Conservation (phyloP, 30 jellyfish, hydroid and myxozoan species). For the Pseudorhiza aurosa region DNA sequence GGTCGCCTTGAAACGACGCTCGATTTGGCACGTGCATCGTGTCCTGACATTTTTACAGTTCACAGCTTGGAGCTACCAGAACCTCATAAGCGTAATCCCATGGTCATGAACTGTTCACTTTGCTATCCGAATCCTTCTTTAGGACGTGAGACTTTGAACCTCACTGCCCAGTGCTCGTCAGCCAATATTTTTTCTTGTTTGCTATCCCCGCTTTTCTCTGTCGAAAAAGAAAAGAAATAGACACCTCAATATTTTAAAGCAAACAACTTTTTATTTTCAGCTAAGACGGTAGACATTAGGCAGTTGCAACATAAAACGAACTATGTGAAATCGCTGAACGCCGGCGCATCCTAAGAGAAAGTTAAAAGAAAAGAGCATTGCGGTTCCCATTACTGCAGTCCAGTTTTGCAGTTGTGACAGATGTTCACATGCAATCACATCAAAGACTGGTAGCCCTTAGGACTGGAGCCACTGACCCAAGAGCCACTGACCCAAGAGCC, state of each 20-base stretch:
- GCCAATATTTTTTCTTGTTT: not conserved
- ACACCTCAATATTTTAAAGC: not conserved
- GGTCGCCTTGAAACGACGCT: conserved; percentile 20
- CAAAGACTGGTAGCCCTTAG: not conserved
- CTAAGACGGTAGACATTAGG: too few relatives aligned
- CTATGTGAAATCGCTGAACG: not conserved
- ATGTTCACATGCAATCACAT: too few relatives aligned
- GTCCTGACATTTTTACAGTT: conserved; percentile 43
- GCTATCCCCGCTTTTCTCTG: not conserved
- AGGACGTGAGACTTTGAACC: not conserved
- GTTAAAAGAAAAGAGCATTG: too few relatives aligned
- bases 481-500: too few relatives aligned
- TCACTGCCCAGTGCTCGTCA: not conserved
- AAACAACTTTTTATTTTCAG: too few relatives aligned
- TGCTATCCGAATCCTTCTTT: not conserved
- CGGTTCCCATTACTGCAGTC: too few relatives aligned
- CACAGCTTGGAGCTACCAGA: too few relatives aligned
- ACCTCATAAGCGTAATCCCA: not conserved
- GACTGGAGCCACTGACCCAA: not conserved
- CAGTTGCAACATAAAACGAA: not conserved
- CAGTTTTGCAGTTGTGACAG: not conserved
- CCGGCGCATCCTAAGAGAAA: not conserved
- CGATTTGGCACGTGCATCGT: not conserved
- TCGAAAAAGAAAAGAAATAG: not conserved
- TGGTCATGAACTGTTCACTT: not conserved